Base-by-base conservation (phyloP, 2,888 invertebrate species). In the Drosophila eohydei region DNA sequence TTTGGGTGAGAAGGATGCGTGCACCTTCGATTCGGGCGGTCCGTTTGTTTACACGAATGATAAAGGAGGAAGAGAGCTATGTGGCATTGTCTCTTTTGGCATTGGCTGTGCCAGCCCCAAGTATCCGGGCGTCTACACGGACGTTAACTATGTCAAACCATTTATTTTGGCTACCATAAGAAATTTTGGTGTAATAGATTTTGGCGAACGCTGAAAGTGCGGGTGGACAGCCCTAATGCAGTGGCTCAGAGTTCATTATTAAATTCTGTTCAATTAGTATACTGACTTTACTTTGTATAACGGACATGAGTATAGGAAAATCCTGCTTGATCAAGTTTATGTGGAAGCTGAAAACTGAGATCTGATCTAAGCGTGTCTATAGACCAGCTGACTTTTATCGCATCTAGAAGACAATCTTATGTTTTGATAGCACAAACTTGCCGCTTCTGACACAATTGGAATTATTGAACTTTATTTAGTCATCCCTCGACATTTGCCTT, bases 51-150 rank as follows among this genome's bases (percentile, higher is more conserved):
- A 46, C 16, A 2, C 30, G 0, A 7, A 30, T 0, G 1, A 4
- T 0, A 0, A 8, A 5, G 55, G n/a, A 2, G 0, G 2, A 0
- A 65, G 51, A 0, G 26, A 86, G 16, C 78, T 91, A 77, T 76
- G 92, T 95, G 97, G 96, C 32, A 93, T 97, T 6, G 96, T 96
- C 0, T 96, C 96, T 0, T 91, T 83, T 66, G 92, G 91, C 14
- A 69, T 84, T 16, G 80, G 90, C 7, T 91, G 91, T 61, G 92
- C 85, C 8, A 78, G 81, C 81, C 94, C 95, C 0, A 94, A 95
- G 77, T 95, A 94, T 85, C 96, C 97, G 0, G 97, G 97, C 1
- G 96, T 97, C 12, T 97, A 97, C 91, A 94, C 95, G 0, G 93
- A 96, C 63, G 95, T 96, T 4, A 55, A 36, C 50, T 89, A 74